These are phyloP conservation scores for Rhagologus leucostigma DNA, from an alignment of 2,113 vertebrate species.

Conservation along the genomic window DNA sequence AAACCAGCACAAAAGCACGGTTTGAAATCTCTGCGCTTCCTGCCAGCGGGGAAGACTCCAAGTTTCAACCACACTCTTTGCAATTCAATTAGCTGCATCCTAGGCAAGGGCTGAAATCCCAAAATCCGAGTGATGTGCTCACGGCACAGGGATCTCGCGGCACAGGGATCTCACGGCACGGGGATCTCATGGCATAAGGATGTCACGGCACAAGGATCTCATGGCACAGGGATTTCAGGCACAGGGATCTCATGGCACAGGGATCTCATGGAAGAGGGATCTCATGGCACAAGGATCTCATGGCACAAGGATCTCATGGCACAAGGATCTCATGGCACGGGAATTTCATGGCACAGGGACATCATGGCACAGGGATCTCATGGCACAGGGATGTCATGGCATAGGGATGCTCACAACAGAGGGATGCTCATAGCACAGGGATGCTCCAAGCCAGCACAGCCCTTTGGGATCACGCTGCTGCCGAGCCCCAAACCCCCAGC, in stretches of 20 bases:
- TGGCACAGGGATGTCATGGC: too few species aligned
- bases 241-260: not conserved
- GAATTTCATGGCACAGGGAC: too few species aligned
- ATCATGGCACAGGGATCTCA: too few species aligned
- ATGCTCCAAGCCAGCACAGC: not conserved
- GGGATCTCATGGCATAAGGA: accelerated
- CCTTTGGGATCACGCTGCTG: not conserved
- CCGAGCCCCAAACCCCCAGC: not conserved
- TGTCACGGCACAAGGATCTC: too few species aligned
- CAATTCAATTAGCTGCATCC: constrained; percentile 22
- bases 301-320: not conserved
- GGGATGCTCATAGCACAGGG: too few species aligned
- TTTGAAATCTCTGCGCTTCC: constrained; percentile 18
- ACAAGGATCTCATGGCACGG: not conserved
- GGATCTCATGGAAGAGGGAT: not conserved
- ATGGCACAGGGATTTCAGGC: accelerated
- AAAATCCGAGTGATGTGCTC: accelerated
- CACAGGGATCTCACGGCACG: accelerated
- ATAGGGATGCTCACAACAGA: too few species aligned
- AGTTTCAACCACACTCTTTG: constrained; percentile 4
- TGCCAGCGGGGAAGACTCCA: constrained; percentile 25
- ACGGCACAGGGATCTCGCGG: accelerated
- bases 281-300: not conserved
- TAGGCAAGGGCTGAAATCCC: not conserved
- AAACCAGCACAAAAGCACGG: constrained; percentile 4